Percentiles rank a stretch among this genome's conserved stretches.
These are phyloP conservation scores for Augochlorella aurata DNA, from an alignment of 2,888 invertebrate genomes.

Conservation along the genomic window DNA sequence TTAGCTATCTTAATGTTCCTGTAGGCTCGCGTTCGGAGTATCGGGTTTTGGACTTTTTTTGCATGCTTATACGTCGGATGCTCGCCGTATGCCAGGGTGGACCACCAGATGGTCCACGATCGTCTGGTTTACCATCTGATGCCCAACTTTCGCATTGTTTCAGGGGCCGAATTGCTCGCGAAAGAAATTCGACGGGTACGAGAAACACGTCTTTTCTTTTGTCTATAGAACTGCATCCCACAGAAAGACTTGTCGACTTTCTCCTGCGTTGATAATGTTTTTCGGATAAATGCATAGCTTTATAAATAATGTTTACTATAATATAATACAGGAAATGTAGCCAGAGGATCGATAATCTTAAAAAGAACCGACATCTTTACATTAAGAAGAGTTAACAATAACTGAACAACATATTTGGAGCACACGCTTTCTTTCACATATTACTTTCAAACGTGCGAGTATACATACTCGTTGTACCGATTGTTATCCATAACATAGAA, in stretches of 20 bases:
- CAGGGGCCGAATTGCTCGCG: conserved; percentile 47
- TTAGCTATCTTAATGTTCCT: conserved; percentile 59
- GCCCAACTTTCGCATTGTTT: conserved; percentile 68
- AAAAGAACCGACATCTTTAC: no score
- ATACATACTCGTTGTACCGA: no score
- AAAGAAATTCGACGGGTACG: conserved; percentile 49
- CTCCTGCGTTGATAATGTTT: no score
- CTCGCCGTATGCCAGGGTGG: conserved; percentile 74
- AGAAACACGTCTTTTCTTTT: conserved; percentile 12
- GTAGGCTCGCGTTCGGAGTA: conserved; percentile 60
- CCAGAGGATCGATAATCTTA: no score
- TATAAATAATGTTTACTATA: no score
- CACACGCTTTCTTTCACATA: no score
- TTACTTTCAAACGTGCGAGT: no score
- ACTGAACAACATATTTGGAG: no score
- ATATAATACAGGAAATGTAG: no score
- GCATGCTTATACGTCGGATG: conserved; percentile 63
- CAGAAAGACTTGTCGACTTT: neutral
- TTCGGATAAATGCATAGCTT: no score
- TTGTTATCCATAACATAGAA: no score
- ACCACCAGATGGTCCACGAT: conserved; percentile 77
- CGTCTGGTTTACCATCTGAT: conserved; percentile 67
- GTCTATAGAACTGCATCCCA: neutral
- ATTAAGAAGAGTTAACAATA: no score
- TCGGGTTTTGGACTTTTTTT: conserved; percentile 64